Evolutionary conservation across 2,797 vertebrate genomes (phyloP).

Genomic region (Agapornis canus): DNA sequence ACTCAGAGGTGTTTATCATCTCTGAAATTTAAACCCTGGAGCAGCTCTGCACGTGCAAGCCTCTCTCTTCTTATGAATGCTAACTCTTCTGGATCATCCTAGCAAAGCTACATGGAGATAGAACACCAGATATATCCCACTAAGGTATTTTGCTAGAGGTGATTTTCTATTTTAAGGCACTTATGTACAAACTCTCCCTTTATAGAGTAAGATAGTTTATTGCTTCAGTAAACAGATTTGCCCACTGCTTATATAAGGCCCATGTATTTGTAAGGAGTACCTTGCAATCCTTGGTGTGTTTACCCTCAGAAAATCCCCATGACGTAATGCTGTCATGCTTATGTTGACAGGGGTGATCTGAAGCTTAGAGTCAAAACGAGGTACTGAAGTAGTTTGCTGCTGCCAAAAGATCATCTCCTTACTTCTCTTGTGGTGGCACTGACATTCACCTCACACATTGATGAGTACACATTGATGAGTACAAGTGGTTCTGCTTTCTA

Average conservation of each 20-base stretch:
- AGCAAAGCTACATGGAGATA: not conserved
- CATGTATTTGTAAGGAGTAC: not conserved
- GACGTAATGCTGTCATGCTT: not conserved
- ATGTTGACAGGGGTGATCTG: fast-evolving
- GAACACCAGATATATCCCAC: not conserved
- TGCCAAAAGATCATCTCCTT: not conserved
- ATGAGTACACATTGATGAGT: not conserved
- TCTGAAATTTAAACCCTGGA: not conserved
- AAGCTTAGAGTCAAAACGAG: not conserved
- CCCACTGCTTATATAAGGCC: not conserved
- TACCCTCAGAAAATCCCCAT: not conserved
- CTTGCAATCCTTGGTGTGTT: not conserved
- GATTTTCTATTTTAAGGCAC: not conserved
- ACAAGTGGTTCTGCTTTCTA: not conserved
- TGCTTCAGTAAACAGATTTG: not conserved
- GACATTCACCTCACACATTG: not conserved
- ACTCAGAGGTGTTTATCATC: not conserved
- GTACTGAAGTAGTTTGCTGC: not conserved
- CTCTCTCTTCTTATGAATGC: not conserved
- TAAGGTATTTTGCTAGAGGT: not conserved
- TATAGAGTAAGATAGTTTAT: not conserved
- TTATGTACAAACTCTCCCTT: not conserved
- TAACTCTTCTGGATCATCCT: not conserved
- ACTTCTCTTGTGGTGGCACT: not conserved
- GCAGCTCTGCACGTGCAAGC: fast-evolving